These are phyloP conservation scores for Mustela lutreola DNA, from an alignment of 2,113 vertebrate genomes.

Conservation along the genomic window DNA sequence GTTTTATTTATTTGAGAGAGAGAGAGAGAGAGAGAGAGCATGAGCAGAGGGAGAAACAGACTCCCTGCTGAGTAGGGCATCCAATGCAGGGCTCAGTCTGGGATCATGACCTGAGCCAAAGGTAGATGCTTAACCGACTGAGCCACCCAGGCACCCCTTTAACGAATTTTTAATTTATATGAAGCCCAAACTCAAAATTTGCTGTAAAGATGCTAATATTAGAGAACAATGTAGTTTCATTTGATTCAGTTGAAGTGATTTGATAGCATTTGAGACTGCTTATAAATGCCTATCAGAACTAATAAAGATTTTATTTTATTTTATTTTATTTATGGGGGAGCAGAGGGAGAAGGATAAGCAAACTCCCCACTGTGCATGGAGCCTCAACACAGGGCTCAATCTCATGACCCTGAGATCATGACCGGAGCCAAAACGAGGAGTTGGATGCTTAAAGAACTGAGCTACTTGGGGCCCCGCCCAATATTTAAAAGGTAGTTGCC, in stretches of 20 bases:
- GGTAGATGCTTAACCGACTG: no score
- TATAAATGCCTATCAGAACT: neutral
- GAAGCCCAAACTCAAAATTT: slow-evolving; percentile 21
- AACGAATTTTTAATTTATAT: neutral
- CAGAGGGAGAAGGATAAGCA: neutral
- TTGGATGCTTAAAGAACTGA: neutral
- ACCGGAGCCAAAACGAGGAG: neutral
- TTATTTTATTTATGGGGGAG: neutral
- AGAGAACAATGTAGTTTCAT: neutral
- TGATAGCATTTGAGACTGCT: slow-evolving; percentile 5
- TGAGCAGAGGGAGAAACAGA: no score
- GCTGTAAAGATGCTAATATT: neutral
- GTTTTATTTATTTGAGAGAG: no score
- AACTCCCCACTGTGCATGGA: neutral
- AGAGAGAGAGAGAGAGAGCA: no score
- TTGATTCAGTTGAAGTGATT: neutral
- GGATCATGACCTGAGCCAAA: no score
- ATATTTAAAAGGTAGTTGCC: neutral
- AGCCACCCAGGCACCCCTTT: neutral
- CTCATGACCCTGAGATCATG: neutral
- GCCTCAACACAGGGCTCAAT: neutral
- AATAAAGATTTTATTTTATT: neutral
- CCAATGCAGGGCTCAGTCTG: no score
- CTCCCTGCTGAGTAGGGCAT: no score
- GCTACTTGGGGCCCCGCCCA: neutral